These are phyloP conservation scores for Sesia bembeciformis DNA, from an alignment of 2,888 invertebrate genomes.

Conservation along the genomic window DNA sequence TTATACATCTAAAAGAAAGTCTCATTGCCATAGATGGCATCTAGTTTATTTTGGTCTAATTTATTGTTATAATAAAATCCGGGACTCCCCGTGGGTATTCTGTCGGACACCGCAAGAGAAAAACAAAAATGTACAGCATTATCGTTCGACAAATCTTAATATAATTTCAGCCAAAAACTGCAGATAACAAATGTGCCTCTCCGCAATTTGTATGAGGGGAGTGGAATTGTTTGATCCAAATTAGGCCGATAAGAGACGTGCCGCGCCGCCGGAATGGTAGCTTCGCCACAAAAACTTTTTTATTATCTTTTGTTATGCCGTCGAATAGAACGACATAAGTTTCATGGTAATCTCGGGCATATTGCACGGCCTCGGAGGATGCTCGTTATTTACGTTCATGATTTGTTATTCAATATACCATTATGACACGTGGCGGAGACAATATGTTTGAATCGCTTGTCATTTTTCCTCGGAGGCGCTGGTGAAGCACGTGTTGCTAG, in stretches of 20 bases:
- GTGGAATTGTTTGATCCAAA: conserved; percentile 65
- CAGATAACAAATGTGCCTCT: conserved; percentile 63
- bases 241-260: conserved; percentile 63
- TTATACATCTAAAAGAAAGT: conserved; percentile 26
- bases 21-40: conserved; percentile 41
- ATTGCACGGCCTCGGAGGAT: conserved; percentile 13
- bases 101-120: conserved; percentile 29
- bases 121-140: conserved; percentile 60
- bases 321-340: conserved; percentile 22
- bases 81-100: conserved; percentile 36
- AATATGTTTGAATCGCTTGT: conserved; percentile 23
- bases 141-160: conserved; percentile 63
- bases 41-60: conserved; percentile 48
- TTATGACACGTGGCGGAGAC: conserved; percentile 12
- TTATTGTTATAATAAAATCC: conserved; percentile 55
- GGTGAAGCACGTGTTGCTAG: conserved; percentile 14
- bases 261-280: conserved; percentile 36
- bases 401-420: conserved; percentile 31
- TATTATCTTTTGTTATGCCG: conserved; percentile 13
- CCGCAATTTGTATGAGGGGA: conserved; percentile 56
- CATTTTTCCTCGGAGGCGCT: conserved; percentile 22
- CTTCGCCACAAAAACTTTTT: conserved; percentile 44
- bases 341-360: conserved; percentile 18
- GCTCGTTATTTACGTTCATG: conserved; percentile 21
- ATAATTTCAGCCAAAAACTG: conserved; percentile 65